Conservation (phyloP, 30 jellyfish, hydroid and myxozoan genomes). For the Morbakka virulenta region DNA sequence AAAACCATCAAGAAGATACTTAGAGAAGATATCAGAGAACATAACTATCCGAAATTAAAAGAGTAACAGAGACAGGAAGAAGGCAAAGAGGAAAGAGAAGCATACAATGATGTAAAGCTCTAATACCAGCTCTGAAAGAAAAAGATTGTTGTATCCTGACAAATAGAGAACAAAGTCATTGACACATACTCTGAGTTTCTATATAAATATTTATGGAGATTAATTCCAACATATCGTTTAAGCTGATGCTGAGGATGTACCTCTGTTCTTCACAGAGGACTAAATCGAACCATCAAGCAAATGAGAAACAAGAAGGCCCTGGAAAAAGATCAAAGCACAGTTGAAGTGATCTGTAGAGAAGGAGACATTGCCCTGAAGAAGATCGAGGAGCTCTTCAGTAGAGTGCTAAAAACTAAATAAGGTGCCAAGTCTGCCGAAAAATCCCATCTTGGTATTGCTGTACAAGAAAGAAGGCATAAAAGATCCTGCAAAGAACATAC, state of each 20-base stretch:
- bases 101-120: background rate
- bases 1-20: background rate
- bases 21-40: background rate
- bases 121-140: background rate
- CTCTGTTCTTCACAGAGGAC: background rate
- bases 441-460: background rate
- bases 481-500: background rate
- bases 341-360: background rate
- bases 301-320: background rate
- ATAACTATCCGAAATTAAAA: too few species aligned
- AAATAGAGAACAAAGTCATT: background rate
- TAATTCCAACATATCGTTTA: background rate
- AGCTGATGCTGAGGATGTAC: background rate
- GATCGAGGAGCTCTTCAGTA: background rate
- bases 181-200: background rate
- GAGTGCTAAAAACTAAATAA: background rate
- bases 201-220: background rate
- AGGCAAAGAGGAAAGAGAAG: background rate
- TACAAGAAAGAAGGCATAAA: background rate
- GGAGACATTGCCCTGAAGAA: background rate
- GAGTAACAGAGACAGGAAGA: background rate
- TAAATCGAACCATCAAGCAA: background rate
- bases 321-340: background rate
- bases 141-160: background rate
- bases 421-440: background rate